A percentile compares a stretch with the other conserved stretches of the same genome.
Conservation (phyloP, 2,888 invertebrate genomes). For the Dorcus hopei region DNA sequence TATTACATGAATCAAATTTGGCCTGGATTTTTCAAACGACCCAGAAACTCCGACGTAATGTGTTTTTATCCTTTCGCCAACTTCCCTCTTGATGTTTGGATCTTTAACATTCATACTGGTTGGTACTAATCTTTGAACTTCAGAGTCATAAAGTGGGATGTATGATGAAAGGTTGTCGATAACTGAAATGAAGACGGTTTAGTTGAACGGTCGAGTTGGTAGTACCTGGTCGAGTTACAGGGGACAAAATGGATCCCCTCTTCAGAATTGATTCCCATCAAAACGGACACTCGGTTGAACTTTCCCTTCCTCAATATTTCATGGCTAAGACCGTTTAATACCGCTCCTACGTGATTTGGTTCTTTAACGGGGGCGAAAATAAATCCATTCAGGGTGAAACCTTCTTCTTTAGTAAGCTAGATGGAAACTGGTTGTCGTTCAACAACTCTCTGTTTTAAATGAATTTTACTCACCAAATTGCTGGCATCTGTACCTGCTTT, state of each 20-base stretch:
- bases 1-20: slow-evolving; percentile 4
- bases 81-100: too few species aligned
- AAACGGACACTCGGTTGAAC: slow-evolving; percentile 2
- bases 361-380: slow-evolving; percentile 4
- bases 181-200: too few species aligned
- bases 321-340: slow-evolving; percentile 4
- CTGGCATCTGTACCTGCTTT: neutral
- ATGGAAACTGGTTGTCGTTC: neutral
- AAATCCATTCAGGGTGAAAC: slow-evolving; percentile 2
- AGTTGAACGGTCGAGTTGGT: too few species aligned
- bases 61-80: too few species aligned
- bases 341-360: neutral
- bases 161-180: too few species aligned
- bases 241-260: neutral
- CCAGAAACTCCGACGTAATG: too few species aligned
- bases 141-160: too few species aligned
- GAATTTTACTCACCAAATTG: neutral
- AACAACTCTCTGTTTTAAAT: neutral
- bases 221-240: neutral
- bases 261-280: slow-evolving; percentile 2
- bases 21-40: too few species aligned
- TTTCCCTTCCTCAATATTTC: slow-evolving; percentile 1
- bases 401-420: too few species aligned
- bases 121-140: too few species aligned
- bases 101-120: too few species aligned